Evolutionary conservation across 2,888 invertebrate species (phyloP), one percentile per base, ranked within the genome.

Genomic region (Netelia virgata): DNA sequence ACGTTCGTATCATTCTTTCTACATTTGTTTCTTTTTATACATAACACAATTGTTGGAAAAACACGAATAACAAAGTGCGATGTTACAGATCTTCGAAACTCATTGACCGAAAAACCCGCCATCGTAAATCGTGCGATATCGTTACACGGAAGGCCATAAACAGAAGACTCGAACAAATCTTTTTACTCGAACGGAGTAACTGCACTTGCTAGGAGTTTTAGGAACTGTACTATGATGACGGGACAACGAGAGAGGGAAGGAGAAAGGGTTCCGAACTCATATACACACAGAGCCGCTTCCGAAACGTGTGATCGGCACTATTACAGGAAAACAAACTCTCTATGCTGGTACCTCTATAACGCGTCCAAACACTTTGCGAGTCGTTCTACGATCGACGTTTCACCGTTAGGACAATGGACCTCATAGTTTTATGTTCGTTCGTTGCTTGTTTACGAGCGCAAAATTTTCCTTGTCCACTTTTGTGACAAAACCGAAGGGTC

Each of bases 351-450:
- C 83, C 80, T 83, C 43, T 18, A 14, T 53, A 16, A 14, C 18
- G 70, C 64, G 69, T 20, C 47, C 16, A 59, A 43, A 80, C 64
- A 63, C 69, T 57, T 53, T 43, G 57, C 16, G 20, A 59, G 20
- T 57, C 28, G 43, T 63, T 53, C 14, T 23, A 81, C 14, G 11
- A 43, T 10, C 59, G 76, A 61, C 61, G 50, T 47, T 57, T 41
- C 28, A 63, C 28, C 20, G 59, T 57, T 23, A 72, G 36, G 36
- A 36, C 16, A 66, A 83, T 14, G 47, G 53, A 59, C 76, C 50
- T 77, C 77, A 84, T 84, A 41, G 77, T 14, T 64, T 18, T 36
- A 43, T 73, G 16, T 36, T 41, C 68, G 74, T 61, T 79, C 78
- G 72, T 23, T 41, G 64, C 78, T 74, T 47, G 43, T 53, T 53